Base-by-base conservation (phyloP, 2,797 vertebrate genomes). In the Clamator glandarius region DNA sequence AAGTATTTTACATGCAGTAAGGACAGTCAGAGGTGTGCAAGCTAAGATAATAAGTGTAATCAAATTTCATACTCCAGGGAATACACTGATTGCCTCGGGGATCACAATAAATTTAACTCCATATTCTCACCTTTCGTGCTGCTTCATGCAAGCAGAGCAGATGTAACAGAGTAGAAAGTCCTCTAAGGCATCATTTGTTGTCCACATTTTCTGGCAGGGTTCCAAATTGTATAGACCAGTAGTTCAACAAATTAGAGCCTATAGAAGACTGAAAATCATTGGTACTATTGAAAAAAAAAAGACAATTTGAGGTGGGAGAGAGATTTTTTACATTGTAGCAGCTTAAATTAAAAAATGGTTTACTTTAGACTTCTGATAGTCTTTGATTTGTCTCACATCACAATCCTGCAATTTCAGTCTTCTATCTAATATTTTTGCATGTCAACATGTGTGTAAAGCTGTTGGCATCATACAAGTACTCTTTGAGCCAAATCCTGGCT, bases 41-140 rank as follows among this genome's bases (percentile, higher is more conserved):
- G 73, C 86, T 92, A 88, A 95, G 92, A 80, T 92, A 95, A 91
- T 96, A 97, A 90, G 77, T 91, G 89, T 85, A 95, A 96, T 96
- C 89, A 96, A 96, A 97, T 95, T 96, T 92, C 92, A 95, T 94
- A 89, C 96, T 95, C 90, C 58, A 86, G 95, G 89, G 87, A 94
- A 96, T 96, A 95, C 85, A 39, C 12, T 68, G 93, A 97, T 96
- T 97, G 77, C 94, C 91, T 95, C 50, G 66, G 82, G 95, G 94
- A 93, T 73, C 87, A 94, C 84, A 84, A 93, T 93, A 66, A 90
- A 75, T 33, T 77, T 76, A 80, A 61, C 70, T 92, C 33, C 21
- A 6, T 61, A 46, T 67, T 52, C 12, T 42, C 46, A 80, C 20
- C 12, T 89, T 95, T 77, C 6, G 0, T 70, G 36, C 31, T 77